Evolutionary conservation across 1,140 invertebrate species (phyloP).

Genomic region (Ceratina japonica): DNA sequence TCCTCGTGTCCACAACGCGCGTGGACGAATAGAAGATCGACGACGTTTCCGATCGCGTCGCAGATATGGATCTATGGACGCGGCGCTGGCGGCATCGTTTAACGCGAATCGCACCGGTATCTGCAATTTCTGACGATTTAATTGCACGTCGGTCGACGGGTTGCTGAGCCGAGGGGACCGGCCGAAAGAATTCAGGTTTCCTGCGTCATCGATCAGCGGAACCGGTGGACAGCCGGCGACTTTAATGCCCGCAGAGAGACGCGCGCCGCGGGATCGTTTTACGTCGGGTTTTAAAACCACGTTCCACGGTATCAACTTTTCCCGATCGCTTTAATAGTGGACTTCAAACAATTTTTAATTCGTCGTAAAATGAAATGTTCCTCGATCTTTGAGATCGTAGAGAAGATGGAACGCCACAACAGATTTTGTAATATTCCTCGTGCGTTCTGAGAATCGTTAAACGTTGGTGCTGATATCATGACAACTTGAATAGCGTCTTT

Average conservation of each 20-base stretch:
- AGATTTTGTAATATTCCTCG: too few relatives aligned
- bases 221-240: conserved; percentile 49
- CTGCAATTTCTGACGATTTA: conserved; percentile 21
- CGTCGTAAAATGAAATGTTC: too few relatives aligned
- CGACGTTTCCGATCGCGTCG: neutral
- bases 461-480: too few relatives aligned
- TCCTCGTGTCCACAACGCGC: neutral
- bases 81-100: neutral
- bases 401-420: too few relatives aligned
- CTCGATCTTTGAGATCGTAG: too few relatives aligned
- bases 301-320: too few relatives aligned
- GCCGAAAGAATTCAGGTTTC: conserved; percentile 19
- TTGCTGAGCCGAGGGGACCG: conserved; percentile 10
- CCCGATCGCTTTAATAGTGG: too few relatives aligned
- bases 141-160: conserved; percentile 12
- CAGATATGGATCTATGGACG: neutral
- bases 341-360: too few relatives aligned
- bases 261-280: conserved; percentile 39
- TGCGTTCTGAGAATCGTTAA: too few relatives aligned
- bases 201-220: conserved; percentile 39
- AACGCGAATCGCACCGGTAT: neutral
- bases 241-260: conserved; percentile 52
- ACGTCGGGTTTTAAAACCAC: conserved; percentile 11
- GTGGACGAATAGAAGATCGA: neutral
- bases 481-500: too few relatives aligned